Evolutionary conservation across 2,888 invertebrate species (phyloP), one percentile per base, ranked within the genome.

Genomic region (Tenthredo livida): DNA sequence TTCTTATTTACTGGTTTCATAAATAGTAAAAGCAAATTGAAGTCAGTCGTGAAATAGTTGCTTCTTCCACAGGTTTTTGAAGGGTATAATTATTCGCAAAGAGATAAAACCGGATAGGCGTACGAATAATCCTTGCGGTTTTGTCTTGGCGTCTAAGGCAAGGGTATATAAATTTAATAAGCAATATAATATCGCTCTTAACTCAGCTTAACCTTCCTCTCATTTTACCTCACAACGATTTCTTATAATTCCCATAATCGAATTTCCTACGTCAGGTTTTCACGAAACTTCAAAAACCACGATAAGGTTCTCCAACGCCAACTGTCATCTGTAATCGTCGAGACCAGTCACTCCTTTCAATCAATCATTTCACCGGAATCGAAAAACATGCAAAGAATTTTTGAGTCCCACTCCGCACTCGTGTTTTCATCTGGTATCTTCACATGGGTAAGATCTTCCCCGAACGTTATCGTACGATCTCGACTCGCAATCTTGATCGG

Each of bases 401-500:
- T 67, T 2, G 21, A 7, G 25, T 29, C 25, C 61, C 10, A 29
- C 25, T 25, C 61, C 61, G 10, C 9, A 10, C 29, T 67, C 15
- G 67, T 67, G 15, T 67, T 17, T 67, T 67, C 25, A 40, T 73
- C 72, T 43, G 40, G 37, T 61, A 9, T 15, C n/a, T 67, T n/a
- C 17, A 67, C 17, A 15, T n/a, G 47, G 33, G 10, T 17, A 67
- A n/a, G 29, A 67, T 83, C 29, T 83, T 50, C 47, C 70, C 83
- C 9, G 67, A 47, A 58, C 47, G 67, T 83, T 67, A 83, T 83
- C 83, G 47, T 10, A 15, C 67, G 67, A 83, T 83, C 83, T 67
- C 10, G 12, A 50, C 80, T 21, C 17, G 70, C 83, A 61, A 83
- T 67, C 67, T 83, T 83, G 70, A 83, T 83, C 80, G 61, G 33